Evolutionary conservation across 2,113 vertebrate species (phyloP).

Genomic region (Trichechus manatus): DNA sequence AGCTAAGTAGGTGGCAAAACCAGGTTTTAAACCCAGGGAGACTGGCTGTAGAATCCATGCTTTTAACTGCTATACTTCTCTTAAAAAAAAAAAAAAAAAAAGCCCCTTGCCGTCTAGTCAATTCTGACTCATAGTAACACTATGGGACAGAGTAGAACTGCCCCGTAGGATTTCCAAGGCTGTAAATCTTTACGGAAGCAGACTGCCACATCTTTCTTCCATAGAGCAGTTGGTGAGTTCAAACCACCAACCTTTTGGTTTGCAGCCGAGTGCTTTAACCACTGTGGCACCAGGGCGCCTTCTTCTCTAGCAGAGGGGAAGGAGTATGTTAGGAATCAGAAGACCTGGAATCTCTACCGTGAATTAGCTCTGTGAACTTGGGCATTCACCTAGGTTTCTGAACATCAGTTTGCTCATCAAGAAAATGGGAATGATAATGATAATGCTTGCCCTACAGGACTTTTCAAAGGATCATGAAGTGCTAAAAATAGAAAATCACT

Average conservation of each 20-base stretch:
- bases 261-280: not conserved
- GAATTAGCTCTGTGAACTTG: not conserved
- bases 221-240: not conserved
- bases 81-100: not conserved
- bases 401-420: conserved; percentile 10
- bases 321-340: not conserved
- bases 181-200: not conserved
- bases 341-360: not conserved
- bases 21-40: not conserved
- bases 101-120: not conserved
- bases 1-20: not conserved
- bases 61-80: not conserved
- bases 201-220: not conserved
- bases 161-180: not conserved
- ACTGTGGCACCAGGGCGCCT: not conserved
- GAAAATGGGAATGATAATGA: conserved; percentile 15
- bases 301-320: not conserved
- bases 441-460: not conserved
- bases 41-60: not conserved
- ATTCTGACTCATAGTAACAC: not conserved
- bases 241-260: not conserved
- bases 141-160: not conserved
- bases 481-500: conserved; percentile 34
- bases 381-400: not conserved
- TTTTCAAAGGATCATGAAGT: conserved; percentile 31